Evolutionary conservation across 2,113 vertebrate species (phyloP), one percentile per base, ranked within the genome.

Genomic region (Brachionichthys hirsutus): DNA sequence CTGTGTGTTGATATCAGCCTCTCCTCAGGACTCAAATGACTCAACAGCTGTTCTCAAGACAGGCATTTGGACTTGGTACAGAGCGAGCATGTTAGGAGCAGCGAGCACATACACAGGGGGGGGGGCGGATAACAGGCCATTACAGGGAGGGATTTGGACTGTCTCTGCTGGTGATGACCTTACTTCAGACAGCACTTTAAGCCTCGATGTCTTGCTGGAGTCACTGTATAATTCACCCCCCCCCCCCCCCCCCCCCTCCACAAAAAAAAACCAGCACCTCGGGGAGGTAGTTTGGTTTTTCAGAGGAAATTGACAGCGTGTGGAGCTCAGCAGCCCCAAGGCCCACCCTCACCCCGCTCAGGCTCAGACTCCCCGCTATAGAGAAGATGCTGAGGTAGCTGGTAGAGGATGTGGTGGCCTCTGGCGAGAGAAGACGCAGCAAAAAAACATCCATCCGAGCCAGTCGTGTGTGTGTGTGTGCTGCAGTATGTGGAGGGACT

Each of bases 371-470:
- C 75, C 85, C 83, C 83, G 75, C 75, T 35, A n/a, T n/a, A 56
- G 64, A 75, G 68, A 83, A 89, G 82, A 70, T 91, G 90, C 84
- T 90, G 87, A 87, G 82, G 80, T 89, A 84, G 86, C 80, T 83
- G 63, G 55, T 61, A 77, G 78, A 86, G 67, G 77, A 83, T 77
- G 67, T 85, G 18, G 17, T 40, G 69, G 78, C 85, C 85, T 72
- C 38, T 8, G 83, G 87, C 78, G 65, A 85, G 14, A 60, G 62
- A 54, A 70, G 68, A 80, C 36, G 11, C 51, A 45, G 73, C 49
- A 53, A 69, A 65, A n/a, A 73, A 62, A 47, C 15, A 38, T 58
- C 38, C 52, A 41, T 42, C 59, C 65, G 11, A 57, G 43, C 54
- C 55, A 71, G 74, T 54, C 46, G 50, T 48, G 35, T 49, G 55